Conservation (phyloP, 2,113 vertebrate species). For the Setophaga kirtlandii region DNA sequence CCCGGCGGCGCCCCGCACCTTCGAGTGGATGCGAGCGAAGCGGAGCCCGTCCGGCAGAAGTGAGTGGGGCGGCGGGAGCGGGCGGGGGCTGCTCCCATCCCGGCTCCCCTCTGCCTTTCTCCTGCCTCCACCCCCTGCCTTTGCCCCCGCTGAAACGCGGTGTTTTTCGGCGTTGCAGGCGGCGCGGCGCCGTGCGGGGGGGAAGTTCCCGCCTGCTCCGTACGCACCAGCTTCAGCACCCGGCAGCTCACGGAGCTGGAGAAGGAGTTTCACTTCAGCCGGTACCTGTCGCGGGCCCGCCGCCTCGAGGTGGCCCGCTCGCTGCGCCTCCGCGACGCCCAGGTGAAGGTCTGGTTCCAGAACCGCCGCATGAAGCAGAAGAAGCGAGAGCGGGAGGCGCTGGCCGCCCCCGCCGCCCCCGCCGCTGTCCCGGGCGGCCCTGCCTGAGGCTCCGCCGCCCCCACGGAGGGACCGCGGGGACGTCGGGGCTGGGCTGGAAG, state of each 20-base stretch:
- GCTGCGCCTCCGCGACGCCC: slow-evolving; percentile 79
- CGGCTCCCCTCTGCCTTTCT: not conserved
- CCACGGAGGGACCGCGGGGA: not conserved
- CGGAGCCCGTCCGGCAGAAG: slow-evolving; percentile 66
- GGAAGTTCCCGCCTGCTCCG: slow-evolving; percentile 38
- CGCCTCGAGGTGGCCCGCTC: slow-evolving; percentile 76
- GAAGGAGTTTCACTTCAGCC: slow-evolving; percentile 81
- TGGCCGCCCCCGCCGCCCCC: slow-evolving; percentile 3
- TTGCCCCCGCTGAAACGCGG: not conserved
- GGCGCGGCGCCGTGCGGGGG: slow-evolving; percentile 58
- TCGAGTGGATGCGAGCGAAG: not conserved
- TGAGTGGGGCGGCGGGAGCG: slow-evolving; percentile 51
- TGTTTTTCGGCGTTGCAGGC: slow-evolving; percentile 67
- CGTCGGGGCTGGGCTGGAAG: not conserved
- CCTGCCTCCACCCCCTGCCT: not conserved
- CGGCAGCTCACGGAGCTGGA: slow-evolving; percentile 81
- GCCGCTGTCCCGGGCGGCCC: not conserved
- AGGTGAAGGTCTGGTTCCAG: slow-evolving; percentile 99
- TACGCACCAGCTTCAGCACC: slow-evolving; percentile 80
- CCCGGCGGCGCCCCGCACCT: not conserved
- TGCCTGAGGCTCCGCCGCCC: not conserved
- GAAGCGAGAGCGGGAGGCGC: slow-evolving; percentile 79
- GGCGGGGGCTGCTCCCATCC: not conserved
- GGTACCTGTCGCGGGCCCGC: slow-evolving; percentile 75
- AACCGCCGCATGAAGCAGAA: slow-evolving; percentile 96